These are phyloP conservation scores for Panopea generosa DNA, from an alignment of 2,888 invertebrate genomes.

Conservation along the genomic window DNA sequence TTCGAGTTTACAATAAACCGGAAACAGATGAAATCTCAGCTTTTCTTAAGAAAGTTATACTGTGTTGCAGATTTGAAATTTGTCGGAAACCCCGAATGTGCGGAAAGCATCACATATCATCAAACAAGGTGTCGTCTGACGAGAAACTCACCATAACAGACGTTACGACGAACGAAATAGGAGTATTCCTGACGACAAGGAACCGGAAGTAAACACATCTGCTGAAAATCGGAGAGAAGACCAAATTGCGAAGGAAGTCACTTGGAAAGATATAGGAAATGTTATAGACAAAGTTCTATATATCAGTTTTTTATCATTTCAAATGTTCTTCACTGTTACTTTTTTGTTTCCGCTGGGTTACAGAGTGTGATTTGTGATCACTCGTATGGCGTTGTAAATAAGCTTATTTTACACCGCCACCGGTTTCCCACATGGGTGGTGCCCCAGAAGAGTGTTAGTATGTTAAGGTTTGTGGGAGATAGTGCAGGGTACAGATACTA, in stretches of 20 bases:
- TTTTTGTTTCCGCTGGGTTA: constrained; percentile 21
- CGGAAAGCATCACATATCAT: no score
- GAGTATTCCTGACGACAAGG: not conserved
- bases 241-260: constrained; percentile 1
- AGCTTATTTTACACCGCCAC: no score
- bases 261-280: constrained; percentile 16
- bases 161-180: no score
- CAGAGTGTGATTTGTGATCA: no score
- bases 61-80: no score
- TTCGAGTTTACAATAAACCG: constrained; percentile 36
- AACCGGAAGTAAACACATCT: not conserved
- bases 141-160: no score
- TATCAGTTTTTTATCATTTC: constrained; percentile 22
- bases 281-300: constrained; percentile 18
- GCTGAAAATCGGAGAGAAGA: not conserved
- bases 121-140: not conserved
- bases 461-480: no score
- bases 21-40: constrained; percentile 16
- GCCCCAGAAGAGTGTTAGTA: no score
- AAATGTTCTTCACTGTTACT: constrained; percentile 13
- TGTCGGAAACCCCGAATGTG: no score
- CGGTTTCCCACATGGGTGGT: no score
- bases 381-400: no score
- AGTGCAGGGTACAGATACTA: no score
- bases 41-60: not conserved